Conservation (phyloP, 2,797 vertebrate genomes). For the Crypturellus tataupa region DNA sequence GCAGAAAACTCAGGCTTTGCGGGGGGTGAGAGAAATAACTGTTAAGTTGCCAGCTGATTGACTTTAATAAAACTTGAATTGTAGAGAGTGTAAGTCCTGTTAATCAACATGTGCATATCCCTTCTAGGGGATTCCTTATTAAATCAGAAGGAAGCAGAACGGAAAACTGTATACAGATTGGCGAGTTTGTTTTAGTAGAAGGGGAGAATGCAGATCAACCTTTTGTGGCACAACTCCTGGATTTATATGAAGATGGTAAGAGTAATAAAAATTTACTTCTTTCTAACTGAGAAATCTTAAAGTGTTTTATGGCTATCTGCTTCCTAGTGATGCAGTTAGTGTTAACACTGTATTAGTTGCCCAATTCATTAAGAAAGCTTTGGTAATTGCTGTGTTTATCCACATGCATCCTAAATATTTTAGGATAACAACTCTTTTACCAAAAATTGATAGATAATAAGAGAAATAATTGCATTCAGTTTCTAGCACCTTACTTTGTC, state of each 20-base stretch:
- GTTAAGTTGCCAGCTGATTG: not conserved
- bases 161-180: conserved; percentile 76
- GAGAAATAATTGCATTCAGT: not conserved
- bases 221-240: conserved; percentile 87
- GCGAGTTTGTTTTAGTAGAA: conserved; percentile 90
- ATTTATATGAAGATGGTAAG: conserved; percentile 91
- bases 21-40: not conserved
- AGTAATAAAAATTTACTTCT: not conserved
- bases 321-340: not conserved
- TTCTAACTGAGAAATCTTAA: not conserved
- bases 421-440: not conserved
- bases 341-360: not conserved
- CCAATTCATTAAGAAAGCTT: not conserved
- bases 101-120: not conserved
- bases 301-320: not conserved
- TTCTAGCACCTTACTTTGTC: not conserved
- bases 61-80: not conserved
- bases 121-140: conserved; percentile 84
- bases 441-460: not conserved
- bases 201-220: conserved; percentile 86
- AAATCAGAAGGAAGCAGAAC: conserved; percentile 72
- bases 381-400: not conserved
- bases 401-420: not conserved
- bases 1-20: not conserved
- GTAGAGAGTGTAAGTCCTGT: not conserved